Percentiles rank a stretch among this genome's conserved stretches.
Conservation (phyloP, 2,888 invertebrate genomes). For the Dendrolimus pini region DNA sequence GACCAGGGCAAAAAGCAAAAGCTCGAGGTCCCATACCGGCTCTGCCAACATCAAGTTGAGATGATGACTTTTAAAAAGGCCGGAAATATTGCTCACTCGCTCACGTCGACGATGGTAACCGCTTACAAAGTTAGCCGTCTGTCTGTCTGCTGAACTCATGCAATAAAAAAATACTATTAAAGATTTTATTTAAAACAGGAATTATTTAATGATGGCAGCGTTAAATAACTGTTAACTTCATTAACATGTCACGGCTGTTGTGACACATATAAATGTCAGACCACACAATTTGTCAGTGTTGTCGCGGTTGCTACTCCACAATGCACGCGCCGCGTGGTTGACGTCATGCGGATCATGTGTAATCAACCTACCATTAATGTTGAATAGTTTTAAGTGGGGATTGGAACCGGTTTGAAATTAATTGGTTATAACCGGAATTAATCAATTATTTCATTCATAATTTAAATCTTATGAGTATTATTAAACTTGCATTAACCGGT, state of each 20-base stretch:
- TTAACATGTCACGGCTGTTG: background rate
- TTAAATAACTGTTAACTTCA: background rate
- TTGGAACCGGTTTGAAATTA: no score
- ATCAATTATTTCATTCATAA: no score
- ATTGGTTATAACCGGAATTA: no score
- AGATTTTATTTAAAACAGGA: background rate
- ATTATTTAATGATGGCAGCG: background rate
- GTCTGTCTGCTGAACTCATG: background rate
- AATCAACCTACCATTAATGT: background rate
- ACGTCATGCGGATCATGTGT: background rate
- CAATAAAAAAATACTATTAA: background rate
- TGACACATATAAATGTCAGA: background rate
- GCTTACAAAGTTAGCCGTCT: background rate
- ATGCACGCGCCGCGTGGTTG: background rate
- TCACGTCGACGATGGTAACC: background rate
- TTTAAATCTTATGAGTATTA: no score
- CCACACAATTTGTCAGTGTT: background rate
- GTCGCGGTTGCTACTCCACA: background rate
- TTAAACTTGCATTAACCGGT: no score
- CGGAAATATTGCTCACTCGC: no score
- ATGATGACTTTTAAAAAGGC: no score
- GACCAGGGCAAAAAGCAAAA: no score
- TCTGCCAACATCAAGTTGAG: no score
- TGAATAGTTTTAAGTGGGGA: background rate
- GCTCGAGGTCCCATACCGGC: no score